Evolutionary conservation across 2,888 invertebrate species (phyloP).

Genomic region (Spilarctia lutea): DNA sequence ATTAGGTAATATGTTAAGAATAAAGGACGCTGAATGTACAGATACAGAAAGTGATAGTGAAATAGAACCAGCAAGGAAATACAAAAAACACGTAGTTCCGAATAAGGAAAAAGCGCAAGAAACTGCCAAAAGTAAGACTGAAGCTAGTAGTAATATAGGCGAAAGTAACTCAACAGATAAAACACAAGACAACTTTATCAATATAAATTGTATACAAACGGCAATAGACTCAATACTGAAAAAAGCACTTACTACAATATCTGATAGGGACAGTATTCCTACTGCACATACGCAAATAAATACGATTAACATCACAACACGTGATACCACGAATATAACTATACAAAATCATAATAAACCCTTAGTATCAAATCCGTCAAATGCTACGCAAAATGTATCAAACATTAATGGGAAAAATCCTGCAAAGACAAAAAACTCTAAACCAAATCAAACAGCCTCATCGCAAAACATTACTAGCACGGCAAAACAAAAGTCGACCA

Average conservation of each 20-base stretch:
- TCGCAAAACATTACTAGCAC: not conserved
- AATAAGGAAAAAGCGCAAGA: not conserved
- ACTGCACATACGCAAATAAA: constrained; percentile 4
- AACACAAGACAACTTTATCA: not conserved
- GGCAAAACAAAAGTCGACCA: not conserved
- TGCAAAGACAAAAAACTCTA: not conserved
- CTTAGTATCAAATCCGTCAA: not conserved
- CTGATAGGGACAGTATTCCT: not conserved
- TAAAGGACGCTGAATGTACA: not conserved
- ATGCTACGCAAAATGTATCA: not conserved
- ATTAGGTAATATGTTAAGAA: not conserved
- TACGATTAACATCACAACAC: not conserved
- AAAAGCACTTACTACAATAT: constrained; percentile 7
- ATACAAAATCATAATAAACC: not conserved
- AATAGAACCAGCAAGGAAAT: not conserved
- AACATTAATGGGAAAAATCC: no score
- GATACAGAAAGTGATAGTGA: constrained; percentile 11
- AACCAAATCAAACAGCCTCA: not conserved
- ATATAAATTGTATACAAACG: not conserved
- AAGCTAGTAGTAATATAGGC: not conserved
- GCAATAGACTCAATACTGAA: constrained; percentile 1
- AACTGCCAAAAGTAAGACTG: not conserved
- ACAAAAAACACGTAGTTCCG: not conserved
- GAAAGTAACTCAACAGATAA: not conserved
- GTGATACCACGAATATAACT: not conserved